Evolutionary conservation across 2,113 vertebrate genomes (phyloP).

Genomic region (Apodemus sylvaticus): DNA sequence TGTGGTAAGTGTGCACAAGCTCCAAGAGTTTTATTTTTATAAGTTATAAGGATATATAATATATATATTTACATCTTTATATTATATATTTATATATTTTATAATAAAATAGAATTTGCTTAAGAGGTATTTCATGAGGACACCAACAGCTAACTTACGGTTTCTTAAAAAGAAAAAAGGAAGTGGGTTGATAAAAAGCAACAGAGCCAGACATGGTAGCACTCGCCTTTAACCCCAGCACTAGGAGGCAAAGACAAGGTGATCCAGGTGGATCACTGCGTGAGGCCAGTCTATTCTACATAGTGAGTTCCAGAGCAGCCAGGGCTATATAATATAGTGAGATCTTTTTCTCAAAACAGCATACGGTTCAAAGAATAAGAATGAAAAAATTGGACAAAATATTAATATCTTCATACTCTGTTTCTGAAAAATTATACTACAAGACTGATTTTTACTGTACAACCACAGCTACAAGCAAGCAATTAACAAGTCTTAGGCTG

Average conservation of each 20-base stretch:
- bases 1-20: not conserved
- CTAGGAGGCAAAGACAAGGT: not conserved
- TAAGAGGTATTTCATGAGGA: not conserved
- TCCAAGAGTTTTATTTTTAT: not conserved
- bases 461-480: constrained; percentile 19
- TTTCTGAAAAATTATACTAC: not conserved
- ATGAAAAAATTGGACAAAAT: not conserved
- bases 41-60: not conserved
- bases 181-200: not conserved
- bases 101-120: not conserved
- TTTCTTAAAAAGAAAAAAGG: not conserved
- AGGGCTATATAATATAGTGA: not conserved
- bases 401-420: not conserved
- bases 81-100: not conserved
- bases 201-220: not conserved
- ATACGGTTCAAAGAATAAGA: not conserved
- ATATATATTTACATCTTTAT: not conserved
- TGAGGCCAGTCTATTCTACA: not conserved
- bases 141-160: not conserved
- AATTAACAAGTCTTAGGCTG: not conserved
- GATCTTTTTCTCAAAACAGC: not conserved
- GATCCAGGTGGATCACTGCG: not conserved
- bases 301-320: not conserved
- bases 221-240: not conserved
- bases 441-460: not conserved